Evolutionary conservation across 2,113 vertebrate species (phyloP), one percentile per base, ranked within the genome.

Genomic region (Ivindomyrus marchei): DNA sequence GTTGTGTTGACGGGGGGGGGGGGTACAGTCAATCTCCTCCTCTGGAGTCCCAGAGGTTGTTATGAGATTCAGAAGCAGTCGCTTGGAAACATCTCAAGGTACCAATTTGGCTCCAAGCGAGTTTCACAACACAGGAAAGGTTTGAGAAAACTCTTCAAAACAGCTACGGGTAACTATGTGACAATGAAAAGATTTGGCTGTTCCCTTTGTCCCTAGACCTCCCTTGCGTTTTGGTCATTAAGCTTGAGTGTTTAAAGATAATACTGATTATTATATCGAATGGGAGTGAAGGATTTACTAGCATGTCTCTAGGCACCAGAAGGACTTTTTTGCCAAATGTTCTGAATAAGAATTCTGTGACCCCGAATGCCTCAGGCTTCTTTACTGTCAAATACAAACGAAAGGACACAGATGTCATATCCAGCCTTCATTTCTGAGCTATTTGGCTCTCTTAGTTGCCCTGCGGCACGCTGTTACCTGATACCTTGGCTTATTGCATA

Each of bases 11-110:
- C 1, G 36, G 15, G 15, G 31, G 36, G 46, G 52, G 49, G 31
- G 19, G 47, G 53, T 39, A 42, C 52, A 88, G 52, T 58, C 87
- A 58, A 39, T 58, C 87, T 88, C 53, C 87, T 58, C 87, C 46
- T 88, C 31, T 42, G 87, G 45, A 53, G 74, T 92, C 91, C 89
- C 91, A 91, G 56, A 90, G 87, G 90, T 91, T 90, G 47, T 91
- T 91, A 92, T 91, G 90, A 92, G 88, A 90, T 87, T 74, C 87
- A 90, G 91, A 89, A 90, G 88, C 88, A 90, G 90, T 83, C 83
- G 66, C 91, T 90, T 87, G 56, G 52, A 88, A 90, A 85, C 88
- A 88, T 80, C 42, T 91, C 87, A 83, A 87, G 90, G 91, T 90
- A 89, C 31, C 89, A 90, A 84, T 91, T 91, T 92, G 85, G 89